Evolutionary conservation across 1,140 invertebrate genomes (phyloP), one percentile per base, ranked within the genome.

Genomic region (Augochlora pura): DNA sequence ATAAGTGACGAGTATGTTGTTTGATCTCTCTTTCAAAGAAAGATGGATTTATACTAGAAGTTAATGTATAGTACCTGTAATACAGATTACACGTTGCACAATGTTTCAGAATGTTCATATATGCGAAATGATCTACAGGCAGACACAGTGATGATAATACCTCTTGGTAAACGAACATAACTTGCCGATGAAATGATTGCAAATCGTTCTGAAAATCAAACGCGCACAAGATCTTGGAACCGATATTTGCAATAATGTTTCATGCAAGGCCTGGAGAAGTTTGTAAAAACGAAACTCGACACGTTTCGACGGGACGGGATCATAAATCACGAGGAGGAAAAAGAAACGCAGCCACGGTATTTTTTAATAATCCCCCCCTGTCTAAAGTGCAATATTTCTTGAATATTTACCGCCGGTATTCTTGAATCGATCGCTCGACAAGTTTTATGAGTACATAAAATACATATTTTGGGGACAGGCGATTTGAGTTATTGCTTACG

Each of bases 371-470:
- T 54, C 46, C 23, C 0, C 23, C 0, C 23, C 12, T 0, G 21
- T 25, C 9, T 10, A 23, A 27, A 9, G 23, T 14, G 59, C 52
- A 25, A 62, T 77, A 63, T 71, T 42, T 71, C 67, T 70, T n/a
- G n/a, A 52, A 54, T 52, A 77, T 77, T 77, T 71, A 77, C 49
- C 60, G 65, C 4, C 8, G 42, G n/a, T 42, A 38, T 62, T 39
- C 57, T 77, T 27, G 75, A 62, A 77, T 70, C 75, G 66, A 70
- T 77, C 75, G 65, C 16, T n/a, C 10, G 59, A 54, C 65, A 60
- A 39, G 57, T 62, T 77, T 77, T 52, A 70, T 42, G 59, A 32
- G 67, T 71, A 54, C 21, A 71, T 71, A 64, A 63, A 64, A n/a
- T 71, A 16, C n/a, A 25, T 18, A 27, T 52, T 39, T n/a, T 23